Evolutionary conservation across 2,888 invertebrate species (phyloP), one percentile per base, ranked within the genome.

Genomic region (Nemotelus pantherinus): DNA sequence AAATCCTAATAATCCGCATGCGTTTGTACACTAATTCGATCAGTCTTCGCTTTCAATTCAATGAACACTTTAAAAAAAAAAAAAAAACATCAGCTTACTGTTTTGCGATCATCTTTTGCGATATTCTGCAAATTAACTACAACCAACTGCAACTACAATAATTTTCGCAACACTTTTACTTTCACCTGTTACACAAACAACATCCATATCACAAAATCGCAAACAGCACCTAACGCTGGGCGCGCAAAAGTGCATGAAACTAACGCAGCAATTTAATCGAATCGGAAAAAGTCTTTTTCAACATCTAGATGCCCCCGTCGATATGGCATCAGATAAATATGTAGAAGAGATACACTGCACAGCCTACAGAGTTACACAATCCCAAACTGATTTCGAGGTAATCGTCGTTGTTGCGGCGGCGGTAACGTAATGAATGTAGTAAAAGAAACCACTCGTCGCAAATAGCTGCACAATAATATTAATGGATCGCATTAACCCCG

Each of bases 171-270:
- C 74, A 74, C 74, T 74, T 74, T 74, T 74, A 74, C 74, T 74
- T 74, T 74, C 74, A 74, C 74, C 53, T 74, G 45, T 74, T 74
- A 41, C 74, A 74, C 74, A 74, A 74, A 60, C 41, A 63, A 48
- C 53, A 25, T 53, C 4, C n/a, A 25, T 67, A 67, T 48, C 67
- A 67, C 67, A 67, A 48, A 47, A 65, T 45, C 9, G 45, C 58
- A 44, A 45, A 48, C 67, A 67, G 39, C 48, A 48, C 39, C 70
- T 44, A 53, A 10, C 4, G 70, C n/a, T 3, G 41, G 39, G 55
- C 55, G 43, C 7, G 41, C 41, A 44, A 41, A 6, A 41, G 50
- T 25, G 25, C 67, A 68, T 41, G 43, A 10, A 43, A 68, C 63
- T 53, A 25, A 25, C 25, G 25, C 25, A 25, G 25, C 25, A 25